These are phyloP conservation scores for Schizotus pectinicornis DNA, from an alignment of 2,888 invertebrate genomes.

Conservation along the genomic window DNA sequence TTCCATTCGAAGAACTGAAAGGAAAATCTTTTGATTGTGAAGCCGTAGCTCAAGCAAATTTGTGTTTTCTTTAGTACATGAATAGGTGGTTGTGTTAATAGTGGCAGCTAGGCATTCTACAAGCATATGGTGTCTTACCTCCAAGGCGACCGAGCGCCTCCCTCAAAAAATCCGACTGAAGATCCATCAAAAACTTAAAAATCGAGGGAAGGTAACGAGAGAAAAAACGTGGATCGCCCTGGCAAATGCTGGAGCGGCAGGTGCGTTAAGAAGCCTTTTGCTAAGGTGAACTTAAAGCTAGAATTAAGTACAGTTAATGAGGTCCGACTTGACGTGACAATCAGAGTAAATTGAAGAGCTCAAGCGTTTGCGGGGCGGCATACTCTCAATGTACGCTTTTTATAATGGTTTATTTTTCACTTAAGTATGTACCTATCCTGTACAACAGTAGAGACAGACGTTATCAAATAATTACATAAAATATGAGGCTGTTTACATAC, in stretches of 20 bases:
- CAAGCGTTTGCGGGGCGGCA: constrained; percentile 52
- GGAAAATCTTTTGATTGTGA: no score
- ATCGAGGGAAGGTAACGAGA: constrained; percentile 44
- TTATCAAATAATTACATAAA: constrained; percentile 25
- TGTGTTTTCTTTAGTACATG: no score
- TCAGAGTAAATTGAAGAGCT: constrained; percentile 35
- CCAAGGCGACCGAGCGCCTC: constrained; percentile 49
- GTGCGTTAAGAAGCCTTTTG: constrained; percentile 45
- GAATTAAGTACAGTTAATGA: constrained; percentile 3
- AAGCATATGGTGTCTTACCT: constrained; percentile 46
- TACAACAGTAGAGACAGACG: constrained; percentile 2
- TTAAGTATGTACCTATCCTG: constrained; percentile 21
- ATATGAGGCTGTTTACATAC: constrained; percentile 8
- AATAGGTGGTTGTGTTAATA: neutral
- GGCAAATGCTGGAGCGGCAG: constrained; percentile 69
- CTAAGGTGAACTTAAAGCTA: constrained; percentile 35
- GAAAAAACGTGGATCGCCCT: constrained; percentile 64
- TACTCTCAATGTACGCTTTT: constrained; percentile 32
- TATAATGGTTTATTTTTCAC: constrained; percentile 37
- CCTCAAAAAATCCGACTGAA: constrained; percentile 40
- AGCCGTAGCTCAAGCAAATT: no score
- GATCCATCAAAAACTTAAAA: constrained; percentile 23
- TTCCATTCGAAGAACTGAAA: no score
- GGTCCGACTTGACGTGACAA: constrained; percentile 1
- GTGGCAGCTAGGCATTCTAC: constrained; percentile 18